Percentiles rank a stretch among this genome's conserved stretches.
Evolutionary conservation across 2,113 vertebrate species (phyloP).

Genomic region (Seriola quinqueradiata): DNA sequence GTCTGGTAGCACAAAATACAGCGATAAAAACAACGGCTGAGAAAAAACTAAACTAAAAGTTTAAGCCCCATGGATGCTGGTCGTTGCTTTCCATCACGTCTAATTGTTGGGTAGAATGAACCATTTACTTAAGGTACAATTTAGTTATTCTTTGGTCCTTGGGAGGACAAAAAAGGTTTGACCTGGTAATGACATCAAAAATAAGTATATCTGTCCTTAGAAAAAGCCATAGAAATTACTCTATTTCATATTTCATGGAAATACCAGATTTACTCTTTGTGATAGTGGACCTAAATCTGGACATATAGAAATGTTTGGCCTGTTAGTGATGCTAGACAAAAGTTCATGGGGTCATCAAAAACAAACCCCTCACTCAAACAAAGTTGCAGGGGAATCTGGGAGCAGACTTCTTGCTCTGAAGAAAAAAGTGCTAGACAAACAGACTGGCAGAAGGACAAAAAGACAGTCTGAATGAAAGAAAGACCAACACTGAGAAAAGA

Average conservation of each 20-base stretch:
- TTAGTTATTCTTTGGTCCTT: too few species aligned
- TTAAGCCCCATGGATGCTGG: background rate
- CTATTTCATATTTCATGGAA: background rate
- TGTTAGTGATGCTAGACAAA: background rate
- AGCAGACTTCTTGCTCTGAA: background rate
- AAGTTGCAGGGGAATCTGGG: background rate
- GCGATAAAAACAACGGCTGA: conserved; percentile 52
- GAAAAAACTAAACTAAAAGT: conserved; percentile 33
- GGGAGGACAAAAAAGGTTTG: background rate
- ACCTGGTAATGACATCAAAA: background rate
- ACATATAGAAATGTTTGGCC: background rate
- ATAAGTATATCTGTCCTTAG: too few species aligned
- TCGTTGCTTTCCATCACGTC: background rate
- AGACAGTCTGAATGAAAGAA: background rate
- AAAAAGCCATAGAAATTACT: too few species aligned
- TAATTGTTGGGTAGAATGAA: background rate
- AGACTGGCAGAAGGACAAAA: background rate
- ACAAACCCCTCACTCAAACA: background rate
- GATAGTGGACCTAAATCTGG: background rate
- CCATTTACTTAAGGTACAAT: background rate
- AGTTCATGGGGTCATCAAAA: background rate
- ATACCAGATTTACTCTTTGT: background rate
- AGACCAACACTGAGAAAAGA: conserved; percentile 1
- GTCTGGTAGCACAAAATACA: conserved; percentile 24
- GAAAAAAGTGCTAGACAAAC: background rate